Evolutionary conservation across 2,888 invertebrate genomes (phyloP).

Genomic region (Gari tellinella): DNA sequence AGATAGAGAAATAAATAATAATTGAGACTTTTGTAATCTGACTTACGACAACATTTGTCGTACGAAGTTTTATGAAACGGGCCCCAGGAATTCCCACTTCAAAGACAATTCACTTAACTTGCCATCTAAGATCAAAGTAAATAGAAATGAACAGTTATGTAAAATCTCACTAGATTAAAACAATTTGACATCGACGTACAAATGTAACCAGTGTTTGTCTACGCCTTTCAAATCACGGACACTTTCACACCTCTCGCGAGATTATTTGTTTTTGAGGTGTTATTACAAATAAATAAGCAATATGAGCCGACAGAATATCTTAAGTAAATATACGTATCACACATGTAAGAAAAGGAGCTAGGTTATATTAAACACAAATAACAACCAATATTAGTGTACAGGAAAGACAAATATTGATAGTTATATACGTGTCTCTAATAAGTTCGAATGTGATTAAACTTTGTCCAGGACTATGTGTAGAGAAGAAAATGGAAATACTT

Average conservation of each 20-base stretch:
- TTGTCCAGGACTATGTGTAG: too few species aligned
- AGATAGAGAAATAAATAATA: too few species aligned
- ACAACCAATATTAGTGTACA: too few species aligned
- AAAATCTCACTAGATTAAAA: constrained; percentile 33
- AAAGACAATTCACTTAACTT: too few species aligned
- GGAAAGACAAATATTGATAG: too few species aligned
- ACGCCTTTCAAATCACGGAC: constrained; percentile 17
- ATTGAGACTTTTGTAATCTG: too few species aligned
- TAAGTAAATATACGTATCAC: constrained; percentile 48
- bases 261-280: constrained; percentile 43
- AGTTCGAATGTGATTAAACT: too few species aligned
- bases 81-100: too few species aligned
- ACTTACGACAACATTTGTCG: too few species aligned
- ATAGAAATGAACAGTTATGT: constrained; percentile 40
- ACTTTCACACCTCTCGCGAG: constrained; percentile 46
- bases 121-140: constrained; percentile 25
- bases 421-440: too few species aligned
- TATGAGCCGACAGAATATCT: constrained; percentile 36
- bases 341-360: constrained; percentile 8
- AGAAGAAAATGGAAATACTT: too few species aligned
- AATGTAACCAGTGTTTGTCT: constrained; percentile 34
- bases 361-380: constrained; percentile 34
- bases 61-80: too few species aligned
- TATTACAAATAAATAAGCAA: constrained; percentile 58
- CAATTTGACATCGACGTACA: constrained; percentile 1